These are phyloP conservation scores for Zaprionus lineosus DNA, from an alignment of 2,888 invertebrate species.

Conservation along the genomic window DNA sequence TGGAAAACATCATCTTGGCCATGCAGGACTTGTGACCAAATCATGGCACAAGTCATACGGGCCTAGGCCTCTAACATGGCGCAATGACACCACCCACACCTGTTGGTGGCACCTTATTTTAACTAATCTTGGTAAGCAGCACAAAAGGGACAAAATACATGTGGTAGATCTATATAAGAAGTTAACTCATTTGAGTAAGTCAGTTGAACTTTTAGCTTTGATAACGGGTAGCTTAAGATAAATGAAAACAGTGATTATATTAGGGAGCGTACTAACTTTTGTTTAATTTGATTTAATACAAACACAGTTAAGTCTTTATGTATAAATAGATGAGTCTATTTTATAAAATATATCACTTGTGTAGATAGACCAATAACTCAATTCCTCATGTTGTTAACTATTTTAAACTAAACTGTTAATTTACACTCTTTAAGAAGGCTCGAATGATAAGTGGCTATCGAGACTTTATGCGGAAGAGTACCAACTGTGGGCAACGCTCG, in stretches of 20 bases:
- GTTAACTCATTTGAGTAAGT: background rate
- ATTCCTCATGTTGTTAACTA: too few species aligned
- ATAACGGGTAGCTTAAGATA: background rate
- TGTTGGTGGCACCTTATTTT: constrained; percentile 22
- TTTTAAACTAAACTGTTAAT: too few species aligned
- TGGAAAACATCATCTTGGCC: constrained; percentile 93
- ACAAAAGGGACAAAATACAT: too few species aligned
- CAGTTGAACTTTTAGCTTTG: too few species aligned
- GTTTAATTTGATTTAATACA: background rate
- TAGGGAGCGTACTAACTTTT: too few species aligned
- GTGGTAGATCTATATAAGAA: too few species aligned
- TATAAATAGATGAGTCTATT: too few species aligned
- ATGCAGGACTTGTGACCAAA: constrained; percentile 86
- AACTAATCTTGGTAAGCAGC: constrained; percentile 16
- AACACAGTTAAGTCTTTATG: too few species aligned
- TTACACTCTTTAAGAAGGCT: too few species aligned
- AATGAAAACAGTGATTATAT: background rate
- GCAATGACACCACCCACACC: constrained; percentile 41
- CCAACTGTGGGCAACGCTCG: constrained; percentile 89
- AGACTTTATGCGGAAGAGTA: constrained; percentile 87
- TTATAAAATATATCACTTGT: too few species aligned
- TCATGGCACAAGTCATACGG: constrained; percentile 7
- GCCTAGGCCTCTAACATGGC: constrained; percentile 49
- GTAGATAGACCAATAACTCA: too few species aligned
- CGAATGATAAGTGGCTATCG: constrained; percentile 15